Conservation (phyloP, 2,888 invertebrate genomes). For the Sinhomidia bicolor region DNA sequence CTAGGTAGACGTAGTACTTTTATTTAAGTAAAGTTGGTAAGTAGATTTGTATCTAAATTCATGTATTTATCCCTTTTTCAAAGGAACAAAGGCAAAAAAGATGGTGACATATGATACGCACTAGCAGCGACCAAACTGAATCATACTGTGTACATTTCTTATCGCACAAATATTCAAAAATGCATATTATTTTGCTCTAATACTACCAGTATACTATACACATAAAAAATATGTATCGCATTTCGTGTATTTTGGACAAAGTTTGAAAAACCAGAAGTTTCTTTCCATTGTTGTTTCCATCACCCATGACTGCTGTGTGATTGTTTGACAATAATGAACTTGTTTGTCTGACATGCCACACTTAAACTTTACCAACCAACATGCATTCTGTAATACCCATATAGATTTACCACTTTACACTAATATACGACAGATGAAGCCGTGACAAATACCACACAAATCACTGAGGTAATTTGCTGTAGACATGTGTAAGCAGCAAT, state of each 20-base stretch:
- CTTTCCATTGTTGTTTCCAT: slow-evolving; percentile 27
- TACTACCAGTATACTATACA: no score
- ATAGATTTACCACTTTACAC: no score
- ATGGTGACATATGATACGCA: not conserved
- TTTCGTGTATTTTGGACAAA: not conserved
- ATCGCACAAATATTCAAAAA: not conserved
- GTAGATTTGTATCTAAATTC: not conserved
- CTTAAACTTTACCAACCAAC: not conserved
- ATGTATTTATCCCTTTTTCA: not conserved
- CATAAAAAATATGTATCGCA: not conserved
- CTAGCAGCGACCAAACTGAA: not conserved
- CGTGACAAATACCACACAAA: slow-evolving; percentile 34
- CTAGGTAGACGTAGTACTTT: no score
- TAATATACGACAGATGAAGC: not conserved
- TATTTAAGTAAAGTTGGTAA: no score
- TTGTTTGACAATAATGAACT: slow-evolving; percentile 30
- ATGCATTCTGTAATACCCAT: not conserved
- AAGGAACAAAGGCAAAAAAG: not conserved
- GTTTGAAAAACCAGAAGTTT: not conserved
- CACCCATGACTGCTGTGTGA: slow-evolving; percentile 5
- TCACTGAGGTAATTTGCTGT: slow-evolving; percentile 45
- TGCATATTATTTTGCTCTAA: no score
- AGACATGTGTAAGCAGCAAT: no score
- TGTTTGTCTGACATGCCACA: slow-evolving; percentile 19
- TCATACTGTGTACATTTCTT: not conserved